Evolutionary conservation across 2,113 vertebrate genomes (phyloP).

Genomic region (Vulpes lagopus): DNA sequence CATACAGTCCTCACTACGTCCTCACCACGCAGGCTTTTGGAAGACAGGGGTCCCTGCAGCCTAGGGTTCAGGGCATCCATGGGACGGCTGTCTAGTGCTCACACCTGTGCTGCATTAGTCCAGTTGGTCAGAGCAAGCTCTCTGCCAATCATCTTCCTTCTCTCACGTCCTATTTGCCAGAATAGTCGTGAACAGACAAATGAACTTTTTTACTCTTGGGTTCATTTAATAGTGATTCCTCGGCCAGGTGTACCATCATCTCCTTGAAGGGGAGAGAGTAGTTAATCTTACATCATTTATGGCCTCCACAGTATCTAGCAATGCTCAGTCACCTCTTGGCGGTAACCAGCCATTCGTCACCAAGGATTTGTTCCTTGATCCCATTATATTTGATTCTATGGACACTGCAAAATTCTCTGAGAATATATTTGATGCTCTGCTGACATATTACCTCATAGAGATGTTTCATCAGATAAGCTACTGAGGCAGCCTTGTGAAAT

Average conservation of each 20-base stretch:
- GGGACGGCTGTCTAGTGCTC: background rate
- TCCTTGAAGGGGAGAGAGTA: background rate
- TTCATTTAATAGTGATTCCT: background rate
- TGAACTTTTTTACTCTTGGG: background rate
- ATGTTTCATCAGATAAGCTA: conserved; percentile 42
- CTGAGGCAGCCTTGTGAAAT: background rate
- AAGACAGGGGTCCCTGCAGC: background rate
- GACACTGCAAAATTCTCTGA: background rate
- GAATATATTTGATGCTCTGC: background rate
- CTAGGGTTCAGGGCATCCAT: background rate
- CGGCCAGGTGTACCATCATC: background rate
- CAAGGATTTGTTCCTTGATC: background rate
- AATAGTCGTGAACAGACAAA: background rate
- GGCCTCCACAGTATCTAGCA: background rate
- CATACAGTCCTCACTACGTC: background rate
- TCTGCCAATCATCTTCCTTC: background rate
- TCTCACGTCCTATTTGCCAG: background rate
- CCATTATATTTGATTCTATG: background rate
- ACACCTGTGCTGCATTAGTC: background rate
- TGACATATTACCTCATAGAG: background rate
- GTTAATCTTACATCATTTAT: background rate
- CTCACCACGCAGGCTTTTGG: background rate
- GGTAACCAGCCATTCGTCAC: background rate
- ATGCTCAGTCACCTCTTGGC: background rate
- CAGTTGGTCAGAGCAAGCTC: background rate